These are phyloP conservation scores for Zosterops lateralis DNA, from an alignment of 2,113 vertebrate genomes.

Conservation along the genomic window DNA sequence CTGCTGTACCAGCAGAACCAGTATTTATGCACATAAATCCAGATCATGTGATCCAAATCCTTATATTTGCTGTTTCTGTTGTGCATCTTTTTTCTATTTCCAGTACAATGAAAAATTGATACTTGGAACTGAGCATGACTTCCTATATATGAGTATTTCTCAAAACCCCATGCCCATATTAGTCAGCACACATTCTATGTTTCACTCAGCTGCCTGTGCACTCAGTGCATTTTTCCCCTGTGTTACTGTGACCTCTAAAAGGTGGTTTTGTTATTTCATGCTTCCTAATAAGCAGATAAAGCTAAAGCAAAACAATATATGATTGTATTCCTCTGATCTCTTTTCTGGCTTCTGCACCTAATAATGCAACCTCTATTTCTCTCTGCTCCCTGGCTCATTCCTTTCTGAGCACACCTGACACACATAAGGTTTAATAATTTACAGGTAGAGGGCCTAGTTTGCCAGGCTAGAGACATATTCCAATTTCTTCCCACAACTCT, in stretches of 20 bases:
- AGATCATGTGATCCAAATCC: background rate
- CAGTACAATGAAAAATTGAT: background rate
- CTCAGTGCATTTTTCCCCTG: background rate
- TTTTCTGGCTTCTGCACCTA: background rate
- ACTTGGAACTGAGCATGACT: background rate
- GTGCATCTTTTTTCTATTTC: background rate
- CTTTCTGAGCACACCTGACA: conserved; percentile 16
- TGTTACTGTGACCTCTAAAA: background rate
- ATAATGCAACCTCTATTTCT: background rate
- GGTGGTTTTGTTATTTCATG: background rate
- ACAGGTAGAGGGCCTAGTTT: conserved; percentile 27
- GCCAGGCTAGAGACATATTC: conserved; percentile 22
- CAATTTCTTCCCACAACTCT: conserved; percentile 44
- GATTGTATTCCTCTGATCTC: background rate
- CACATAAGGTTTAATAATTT: conserved; percentile 50
- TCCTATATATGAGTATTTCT: background rate
- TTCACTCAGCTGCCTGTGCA: background rate
- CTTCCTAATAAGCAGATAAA: conserved; percentile 10
- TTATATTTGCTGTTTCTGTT: background rate
- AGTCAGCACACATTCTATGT: background rate
- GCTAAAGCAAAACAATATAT: background rate
- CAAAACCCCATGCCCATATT: background rate
- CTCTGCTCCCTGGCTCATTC: background rate
- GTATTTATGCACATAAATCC: background rate
- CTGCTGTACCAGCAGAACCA: background rate